A percentile compares a stretch with the other conserved stretches of the same genome.
Evolutionary conservation across 2,797 vertebrate species (phyloP).

Genomic region (Gadopsis marmoratus): DNA sequence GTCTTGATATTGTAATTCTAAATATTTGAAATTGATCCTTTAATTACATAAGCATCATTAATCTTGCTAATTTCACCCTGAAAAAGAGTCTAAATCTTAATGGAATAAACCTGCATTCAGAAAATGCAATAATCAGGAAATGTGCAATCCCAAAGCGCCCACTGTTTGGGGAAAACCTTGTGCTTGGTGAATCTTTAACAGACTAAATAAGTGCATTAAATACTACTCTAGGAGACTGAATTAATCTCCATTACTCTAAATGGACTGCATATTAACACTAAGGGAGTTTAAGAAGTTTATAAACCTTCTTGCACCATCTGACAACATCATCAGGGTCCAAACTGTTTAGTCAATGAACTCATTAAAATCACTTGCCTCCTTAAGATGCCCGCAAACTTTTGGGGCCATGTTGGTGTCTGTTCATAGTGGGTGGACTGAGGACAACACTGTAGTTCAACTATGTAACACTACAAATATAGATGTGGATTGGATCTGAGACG

Average conservation of each 20-base stretch:
- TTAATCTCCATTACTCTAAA: background rate
- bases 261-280: background rate
- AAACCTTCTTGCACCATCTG: background rate
- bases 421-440: background rate
- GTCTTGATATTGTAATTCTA: conserved; percentile 4
- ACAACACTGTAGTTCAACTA: background rate
- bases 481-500: background rate
- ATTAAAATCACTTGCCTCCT: background rate
- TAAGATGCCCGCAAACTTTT: background rate
- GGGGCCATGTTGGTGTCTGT: background rate
- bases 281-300: background rate
- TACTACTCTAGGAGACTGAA: background rate
- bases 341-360: background rate
- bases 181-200: background rate
- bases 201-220: background rate
- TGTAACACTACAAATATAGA: background rate
- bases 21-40: background rate
- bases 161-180: background rate
- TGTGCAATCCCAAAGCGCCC: background rate
- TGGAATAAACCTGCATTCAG: background rate
- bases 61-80: background rate
- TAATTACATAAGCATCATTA: accelerated
- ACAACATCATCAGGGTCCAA: background rate
- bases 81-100: background rate
- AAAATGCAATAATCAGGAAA: background rate